Conservation (phyloP, 1,140 invertebrate genomes). For the Lepidurus couesii region DNA sequence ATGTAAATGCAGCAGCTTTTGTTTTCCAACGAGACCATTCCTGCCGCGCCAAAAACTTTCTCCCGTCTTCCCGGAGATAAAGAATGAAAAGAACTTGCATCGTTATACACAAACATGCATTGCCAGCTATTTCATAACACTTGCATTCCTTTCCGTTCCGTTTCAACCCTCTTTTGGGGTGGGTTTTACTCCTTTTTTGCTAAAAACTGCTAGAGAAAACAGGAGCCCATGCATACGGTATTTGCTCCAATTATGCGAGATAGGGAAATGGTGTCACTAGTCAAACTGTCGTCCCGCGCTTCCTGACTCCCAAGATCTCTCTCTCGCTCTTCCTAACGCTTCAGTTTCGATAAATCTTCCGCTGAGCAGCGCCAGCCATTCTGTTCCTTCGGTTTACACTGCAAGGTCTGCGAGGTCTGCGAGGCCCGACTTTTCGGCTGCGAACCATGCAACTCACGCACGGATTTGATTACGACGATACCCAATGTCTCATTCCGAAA, state of each 20-base stretch:
- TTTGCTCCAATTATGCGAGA: too few relatives aligned
- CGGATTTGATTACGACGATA: neutral
- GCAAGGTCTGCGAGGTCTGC: too few relatives aligned
- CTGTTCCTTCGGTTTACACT: too few relatives aligned
- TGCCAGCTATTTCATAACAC: neutral
- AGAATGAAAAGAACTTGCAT: neutral
- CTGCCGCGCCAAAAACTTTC: slow-evolving; percentile 16
- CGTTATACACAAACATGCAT: neutral
- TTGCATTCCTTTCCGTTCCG: neutral
- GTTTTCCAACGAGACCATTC: neutral
- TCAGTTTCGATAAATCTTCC: too few relatives aligned
- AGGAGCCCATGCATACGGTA: neutral
- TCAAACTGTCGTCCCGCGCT: too few relatives aligned
- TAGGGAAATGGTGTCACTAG: too few relatives aligned
- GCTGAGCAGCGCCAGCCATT: too few relatives aligned
- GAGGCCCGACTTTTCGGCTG: neutral
- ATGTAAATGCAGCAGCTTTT: neutral
- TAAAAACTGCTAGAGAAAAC: neutral
- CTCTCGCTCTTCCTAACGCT: too few relatives aligned
- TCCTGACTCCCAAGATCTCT: too few relatives aligned
- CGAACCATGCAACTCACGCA: neutral
- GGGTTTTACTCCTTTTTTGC: neutral
- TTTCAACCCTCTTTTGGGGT: neutral
- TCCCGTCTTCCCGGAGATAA: neutral
- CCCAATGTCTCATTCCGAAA: slow-evolving; percentile 10